Conservation (phyloP, 2,797 vertebrate genomes). For the Graptemys geographica region DNA sequence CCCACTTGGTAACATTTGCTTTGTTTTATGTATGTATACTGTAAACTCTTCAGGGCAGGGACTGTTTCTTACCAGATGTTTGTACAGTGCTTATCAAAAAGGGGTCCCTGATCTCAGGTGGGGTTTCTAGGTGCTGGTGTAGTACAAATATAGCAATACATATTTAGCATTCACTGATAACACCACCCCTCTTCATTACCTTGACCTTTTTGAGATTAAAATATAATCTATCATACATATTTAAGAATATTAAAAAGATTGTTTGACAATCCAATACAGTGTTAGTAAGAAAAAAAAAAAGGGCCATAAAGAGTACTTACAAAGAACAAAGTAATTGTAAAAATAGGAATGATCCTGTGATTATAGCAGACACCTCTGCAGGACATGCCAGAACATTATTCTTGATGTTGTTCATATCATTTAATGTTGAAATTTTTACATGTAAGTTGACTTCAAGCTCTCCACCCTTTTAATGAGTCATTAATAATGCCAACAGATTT, state of each 20-base stretch:
- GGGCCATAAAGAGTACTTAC: not conserved
- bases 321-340: not conserved
- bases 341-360: not conserved
- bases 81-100: not conserved
- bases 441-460: conserved; percentile 50
- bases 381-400: not conserved
- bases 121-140: not conserved
- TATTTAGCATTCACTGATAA: not conserved
- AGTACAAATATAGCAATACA: not conserved
- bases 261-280: not conserved
- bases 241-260: not conserved
- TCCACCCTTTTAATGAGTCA: conserved; percentile 21
- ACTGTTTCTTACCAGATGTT: not conserved
- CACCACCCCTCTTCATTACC: not conserved
- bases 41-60: not conserved
- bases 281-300: not conserved
- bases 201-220: not conserved
- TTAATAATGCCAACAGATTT: conserved; percentile 54
- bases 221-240: not conserved
- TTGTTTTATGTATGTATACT: not conserved
- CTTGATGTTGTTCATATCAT: not conserved
- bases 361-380: not conserved
- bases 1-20: not conserved
- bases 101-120: not conserved
- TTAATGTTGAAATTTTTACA: conserved; percentile 48